Base-by-base conservation (phyloP, 2,113 vertebrate species). In the Pithys albifrons region DNA sequence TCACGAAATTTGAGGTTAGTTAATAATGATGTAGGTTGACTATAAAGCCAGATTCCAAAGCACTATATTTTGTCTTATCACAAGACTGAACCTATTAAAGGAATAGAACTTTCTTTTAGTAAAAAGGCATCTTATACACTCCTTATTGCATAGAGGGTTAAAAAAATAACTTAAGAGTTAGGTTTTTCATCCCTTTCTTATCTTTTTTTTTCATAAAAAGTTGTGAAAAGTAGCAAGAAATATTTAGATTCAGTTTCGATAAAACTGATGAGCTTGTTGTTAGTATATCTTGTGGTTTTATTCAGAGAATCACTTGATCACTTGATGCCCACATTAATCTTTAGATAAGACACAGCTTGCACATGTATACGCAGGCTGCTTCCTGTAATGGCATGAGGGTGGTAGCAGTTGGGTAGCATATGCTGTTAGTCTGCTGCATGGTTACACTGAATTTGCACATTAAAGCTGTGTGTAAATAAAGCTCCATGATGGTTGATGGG, bases 401-500 rank as follows among this genome's bases (percentile, higher is more conserved):
- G 83, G 45, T 12, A 64, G 17, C 75, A 79, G 58, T 86, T 84
- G 88, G 88, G 43, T 13, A 91, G 23, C 96, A 96, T 94, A 95
- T 94, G 96, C 85, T 96, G 61, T 81, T 91, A 14, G 51, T 88
- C 95, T 95, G 84, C 90, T 85, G 46, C 80, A 85, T 82, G 46
- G 28, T 77, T 93, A 87, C 77, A 18, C 58, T 71, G 94, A 75
- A 78, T 91, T 79, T 76, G 72, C 91, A 83, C 89, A 65, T 96
- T 94, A 96, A 94, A 96, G 76, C 45, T 2, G 1, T 19, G 35
- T 6, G 39, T 83, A 95, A 97, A 89, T 75, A 97, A 88, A 97
- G 31, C 81, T 95, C 73, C 18, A 3, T 41, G 39, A 51, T 87
- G 88, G 81, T 65, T 75, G 91, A 95, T 78, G 54, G 62, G 51